Evolutionary conservation across 2,888 invertebrate species (phyloP).

Genomic region (Drosophila macrothrix): DNA sequence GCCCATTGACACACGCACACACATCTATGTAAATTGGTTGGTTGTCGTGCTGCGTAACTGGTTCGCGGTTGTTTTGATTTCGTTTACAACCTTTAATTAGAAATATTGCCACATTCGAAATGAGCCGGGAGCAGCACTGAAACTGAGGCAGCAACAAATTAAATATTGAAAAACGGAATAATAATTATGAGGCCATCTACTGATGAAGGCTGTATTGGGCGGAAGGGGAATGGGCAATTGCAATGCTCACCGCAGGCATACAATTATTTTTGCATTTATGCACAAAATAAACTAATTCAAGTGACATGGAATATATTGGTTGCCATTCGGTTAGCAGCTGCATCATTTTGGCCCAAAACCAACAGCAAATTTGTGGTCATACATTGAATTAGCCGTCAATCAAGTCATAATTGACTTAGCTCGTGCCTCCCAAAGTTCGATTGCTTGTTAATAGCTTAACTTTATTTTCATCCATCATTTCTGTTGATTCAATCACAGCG

Average conservation of each 20-base stretch:
- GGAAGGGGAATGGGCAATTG: background rate
- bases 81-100: slow-evolving; percentile 81
- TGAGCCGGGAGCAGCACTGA: slow-evolving; percentile 45
- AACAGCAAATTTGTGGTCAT: slow-evolving; percentile 41
- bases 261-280: slow-evolving; percentile 72
- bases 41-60: slow-evolving; percentile 56
- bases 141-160: slow-evolving; percentile 60
- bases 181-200: slow-evolving; percentile 56
- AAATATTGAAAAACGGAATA: slow-evolving; percentile 77
- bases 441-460: background rate
- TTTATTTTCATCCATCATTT: slow-evolving; percentile 1
- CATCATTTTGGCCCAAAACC: slow-evolving; percentile 34
- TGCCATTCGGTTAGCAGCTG: slow-evolving; percentile 42
- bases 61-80: slow-evolving; percentile 78
- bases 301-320: slow-evolving; percentile 72
- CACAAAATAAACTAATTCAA: slow-evolving; percentile 79
- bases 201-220: background rate
- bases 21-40: slow-evolving; percentile 30
- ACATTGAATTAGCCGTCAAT: slow-evolving; percentile 67
- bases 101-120: slow-evolving; percentile 78
- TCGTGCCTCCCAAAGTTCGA: background rate
- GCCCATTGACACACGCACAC: slow-evolving; percentile 1
- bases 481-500: slow-evolving; percentile 51
- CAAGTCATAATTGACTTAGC: slow-evolving; percentile 62
- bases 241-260: slow-evolving; percentile 51